Percentiles rank a stretch among this genome's conserved stretches.
Conservation (phyloP, 2,888 invertebrate species). For the Polietes domitor region DNA sequence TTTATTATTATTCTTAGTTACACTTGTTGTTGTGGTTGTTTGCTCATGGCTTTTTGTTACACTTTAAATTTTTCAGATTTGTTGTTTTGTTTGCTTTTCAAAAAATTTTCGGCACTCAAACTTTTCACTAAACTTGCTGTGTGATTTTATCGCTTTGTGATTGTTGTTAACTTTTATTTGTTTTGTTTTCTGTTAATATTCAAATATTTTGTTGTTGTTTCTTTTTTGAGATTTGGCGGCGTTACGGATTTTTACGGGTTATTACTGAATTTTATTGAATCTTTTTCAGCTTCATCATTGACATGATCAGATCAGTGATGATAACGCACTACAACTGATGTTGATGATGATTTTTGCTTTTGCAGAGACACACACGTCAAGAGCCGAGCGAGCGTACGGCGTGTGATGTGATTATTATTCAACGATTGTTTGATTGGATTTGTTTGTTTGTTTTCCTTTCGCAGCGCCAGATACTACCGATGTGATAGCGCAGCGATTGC, state of each 20-base stretch:
- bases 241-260: background rate
- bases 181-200: background rate
- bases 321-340: too few relatives aligned
- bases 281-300: background rate
- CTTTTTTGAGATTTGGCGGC: background rate
- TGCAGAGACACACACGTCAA: background rate
- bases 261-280: background rate
- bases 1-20: slow-evolving; percentile 12
- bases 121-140: background rate
- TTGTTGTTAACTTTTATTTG: background rate
- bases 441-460: slow-evolving; percentile 21
- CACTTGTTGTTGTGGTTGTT: slow-evolving; percentile 3
- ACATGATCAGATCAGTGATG: background rate
- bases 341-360: background rate
- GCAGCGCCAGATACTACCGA: slow-evolving; percentile 12
- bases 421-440: slow-evolving; percentile 28
- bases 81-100: too few relatives aligned
- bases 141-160: background rate
- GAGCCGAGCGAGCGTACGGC: background rate
- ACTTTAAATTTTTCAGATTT: too few relatives aligned
- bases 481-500: background rate
- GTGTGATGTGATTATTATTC: slow-evolving; percentile 27
- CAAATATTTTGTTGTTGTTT: background rate
- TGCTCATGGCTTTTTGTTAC: background rate
- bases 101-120: too few relatives aligned